phyloP scores from a whole-genome alignment of 2,113 vertebrate genomes.

The Reinhardtius hippoglossoides region DNA sequence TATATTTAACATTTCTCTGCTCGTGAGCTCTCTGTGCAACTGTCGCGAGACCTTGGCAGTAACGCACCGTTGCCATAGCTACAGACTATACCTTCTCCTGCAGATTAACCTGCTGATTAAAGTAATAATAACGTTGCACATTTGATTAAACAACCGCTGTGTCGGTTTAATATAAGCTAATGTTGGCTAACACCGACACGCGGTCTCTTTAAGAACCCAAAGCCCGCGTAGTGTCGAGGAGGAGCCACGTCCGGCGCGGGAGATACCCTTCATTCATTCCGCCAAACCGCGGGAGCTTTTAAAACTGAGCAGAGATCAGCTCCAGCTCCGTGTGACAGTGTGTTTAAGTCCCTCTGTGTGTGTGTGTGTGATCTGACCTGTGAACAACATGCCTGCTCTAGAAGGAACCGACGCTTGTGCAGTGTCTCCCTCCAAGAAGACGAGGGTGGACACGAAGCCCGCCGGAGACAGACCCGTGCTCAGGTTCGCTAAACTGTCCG shows the following conservation, averaged over 20 bases:
- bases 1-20: neutral
- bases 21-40: no score
- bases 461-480: slow-evolving; percentile 60
- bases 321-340: neutral
- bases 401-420: slow-evolving; percentile 57
- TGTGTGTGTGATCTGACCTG: neutral
- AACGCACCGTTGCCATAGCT: no score
- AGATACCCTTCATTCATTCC: neutral
- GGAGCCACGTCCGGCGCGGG: slow-evolving; percentile 25
- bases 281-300: slow-evolving; percentile 17
- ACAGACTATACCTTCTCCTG: neutral
- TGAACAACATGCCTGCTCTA: slow-evolving; percentile 86
- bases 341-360: neutral
- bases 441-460: slow-evolving; percentile 32
- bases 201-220: neutral
- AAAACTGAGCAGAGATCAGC: neutral
- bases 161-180: neutral
- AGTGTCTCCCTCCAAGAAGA: slow-evolving; percentile 82
- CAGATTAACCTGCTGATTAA: neutral
- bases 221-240: neutral
- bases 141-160: neutral
- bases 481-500: slow-evolving; percentile 88
- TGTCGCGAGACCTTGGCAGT: no score
- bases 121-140: neutral
- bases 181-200: neutral